Evolutionary conservation across 2,797 vertebrate species (phyloP), one percentile per base, ranked within the genome.

Genomic region (Anableps anableps): DNA sequence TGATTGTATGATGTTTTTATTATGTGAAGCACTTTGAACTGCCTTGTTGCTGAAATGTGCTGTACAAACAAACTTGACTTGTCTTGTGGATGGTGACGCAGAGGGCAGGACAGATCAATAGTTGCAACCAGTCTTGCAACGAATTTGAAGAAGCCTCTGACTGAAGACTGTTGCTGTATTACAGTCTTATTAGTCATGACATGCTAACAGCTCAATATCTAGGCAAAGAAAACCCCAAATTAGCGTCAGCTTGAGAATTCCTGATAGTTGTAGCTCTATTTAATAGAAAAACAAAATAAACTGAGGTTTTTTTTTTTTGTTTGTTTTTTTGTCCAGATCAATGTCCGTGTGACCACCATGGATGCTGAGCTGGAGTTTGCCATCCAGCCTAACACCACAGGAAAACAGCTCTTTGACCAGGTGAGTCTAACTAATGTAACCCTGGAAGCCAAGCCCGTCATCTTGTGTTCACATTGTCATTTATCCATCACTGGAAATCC

Each of bases 381-480:
- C 88, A 99, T 99, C 94, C 97, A 98, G 86, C 97, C 98, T 11
- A 99, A 97, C 82, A 99, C 98, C 78, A 99, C 98, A 80, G 98
- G 98, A 90, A 99, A 99, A 82, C 98, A 99, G 83, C 97, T 99
- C 76, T 99, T 99, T 92, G 98, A 99, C 94, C 98, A 99, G 98
- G 98, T 99, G 94, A 93, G 86, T 4, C 34, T 5, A 10, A 26
- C 19, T 55, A 3, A 36, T 11, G 51, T 29, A 68, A 13, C 41
- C 10, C n/a, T n/a, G n/a, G n/a, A n/a, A n/a, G 11, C 8, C 14
- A 38, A 70, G 45, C 23, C 14, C 41, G 47, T 58, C 17, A 23
- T 21, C 19, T 13, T 36, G 8, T 36, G 7, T 36, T 31, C 34
- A 38, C 62, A 23, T 10, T 48, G 26, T 9, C 26, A 29, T 29